Conservation (phyloP, 2,888 invertebrate species). For the Epirrita christyi region DNA sequence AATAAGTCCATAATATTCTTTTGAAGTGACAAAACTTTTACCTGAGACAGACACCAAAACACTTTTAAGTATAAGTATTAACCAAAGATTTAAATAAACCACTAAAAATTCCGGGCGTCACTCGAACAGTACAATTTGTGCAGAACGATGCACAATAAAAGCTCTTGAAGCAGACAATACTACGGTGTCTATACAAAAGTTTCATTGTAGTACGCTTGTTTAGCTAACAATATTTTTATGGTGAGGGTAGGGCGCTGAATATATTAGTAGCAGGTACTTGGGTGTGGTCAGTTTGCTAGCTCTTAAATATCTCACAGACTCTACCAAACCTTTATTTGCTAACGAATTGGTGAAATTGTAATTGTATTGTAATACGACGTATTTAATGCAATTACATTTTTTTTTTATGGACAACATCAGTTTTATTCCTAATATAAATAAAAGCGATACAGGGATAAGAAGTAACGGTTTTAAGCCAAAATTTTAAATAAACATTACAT, state of each 20-base stretch:
- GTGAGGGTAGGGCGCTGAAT: constrained; percentile 20
- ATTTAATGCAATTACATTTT: too few species aligned
- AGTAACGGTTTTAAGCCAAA: too few species aligned
- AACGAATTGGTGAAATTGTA: too few species aligned
- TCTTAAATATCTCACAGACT: background rate
- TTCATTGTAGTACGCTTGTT: constrained; percentile 33
- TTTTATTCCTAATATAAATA: too few species aligned
- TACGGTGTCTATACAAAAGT: constrained; percentile 27
- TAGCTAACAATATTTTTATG: constrained; percentile 37
- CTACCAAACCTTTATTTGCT: too few species aligned
- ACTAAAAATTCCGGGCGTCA: constrained; percentile 40
- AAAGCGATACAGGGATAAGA: too few species aligned
- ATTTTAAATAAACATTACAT: too few species aligned
- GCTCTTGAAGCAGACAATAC: constrained; percentile 47
- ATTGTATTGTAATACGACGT: too few species aligned
- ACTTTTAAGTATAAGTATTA: background rate
- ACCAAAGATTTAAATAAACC: constrained; percentile 21
- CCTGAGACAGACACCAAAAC: constrained; percentile 21
- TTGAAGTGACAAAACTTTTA: constrained; percentile 9
- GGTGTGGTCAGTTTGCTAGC: constrained; percentile 20
- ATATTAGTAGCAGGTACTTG: constrained; percentile 31
- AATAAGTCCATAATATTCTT: background rate
- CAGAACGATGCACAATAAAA: constrained; percentile 48
- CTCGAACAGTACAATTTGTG: constrained; percentile 41
- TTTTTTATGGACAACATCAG: too few species aligned